Evolutionary conservation across 1,140 invertebrate genomes (phyloP), one percentile per base, ranked within the genome.

Genomic region (Alviniconcha marisindica): DNA sequence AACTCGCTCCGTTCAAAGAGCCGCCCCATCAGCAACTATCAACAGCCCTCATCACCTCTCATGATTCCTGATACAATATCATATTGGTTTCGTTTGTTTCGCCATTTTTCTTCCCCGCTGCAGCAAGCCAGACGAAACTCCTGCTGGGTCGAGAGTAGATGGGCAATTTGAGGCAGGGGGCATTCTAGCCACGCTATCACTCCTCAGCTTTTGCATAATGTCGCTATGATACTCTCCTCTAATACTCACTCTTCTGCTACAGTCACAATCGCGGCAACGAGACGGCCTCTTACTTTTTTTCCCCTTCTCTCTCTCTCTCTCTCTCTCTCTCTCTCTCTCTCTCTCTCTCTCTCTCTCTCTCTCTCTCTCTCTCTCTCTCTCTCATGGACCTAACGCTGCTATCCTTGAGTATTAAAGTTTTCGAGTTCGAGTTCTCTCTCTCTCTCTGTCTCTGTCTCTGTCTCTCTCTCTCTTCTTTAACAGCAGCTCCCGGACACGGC

Each of bases 31-130:
- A 80, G 51, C 56, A 42, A 40, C 78, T 38, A 44, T 63, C 56
- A 66, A 18, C 40, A 80, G 24, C 56, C 78, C 60, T 80, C 78
- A 80, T 40, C 78, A 80, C 78, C 78, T 31, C 56, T 66, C 78
- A 42, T 63, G 56, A 42, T 66, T 66, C n/a, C 78, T 80, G 78
- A 80, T 80, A 80, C 78, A 80, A 80, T 80, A 80, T 80, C 78
- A 80, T 80, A 80, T 80, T 80, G 78, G 31, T 80, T 80, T 80
- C 60, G 40, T 66, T 80, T 66, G 56, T 66, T 54, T 42, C n/a
- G 38, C 78, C 54, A 66, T 80, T 80, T 80, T 60, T 78, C 77
- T 78, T 78, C 51, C 42, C 74, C 31, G 24, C 74, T 7, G 73
- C 73, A 12, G 73, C 73, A 21, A 4, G 38, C 73, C 38, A 33